Conservation (phyloP, 2,797 vertebrate species). For the Myioborus melanocephalus region DNA sequence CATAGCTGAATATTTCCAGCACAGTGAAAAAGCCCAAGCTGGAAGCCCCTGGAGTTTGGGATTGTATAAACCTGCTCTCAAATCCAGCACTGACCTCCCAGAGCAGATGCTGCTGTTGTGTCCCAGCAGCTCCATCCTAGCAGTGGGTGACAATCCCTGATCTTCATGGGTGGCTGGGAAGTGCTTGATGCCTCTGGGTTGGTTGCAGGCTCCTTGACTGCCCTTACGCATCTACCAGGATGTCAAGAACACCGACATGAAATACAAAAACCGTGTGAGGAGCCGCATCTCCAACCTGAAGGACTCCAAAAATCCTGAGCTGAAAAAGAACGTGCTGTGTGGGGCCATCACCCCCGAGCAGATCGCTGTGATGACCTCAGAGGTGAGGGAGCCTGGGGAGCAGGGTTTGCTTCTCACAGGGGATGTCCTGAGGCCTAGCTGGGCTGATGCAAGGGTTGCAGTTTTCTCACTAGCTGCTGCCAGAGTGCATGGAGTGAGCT, state of each 20-base stretch:
- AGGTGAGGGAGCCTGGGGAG: slow-evolving; percentile 76
- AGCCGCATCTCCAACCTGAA: slow-evolving; percentile 95
- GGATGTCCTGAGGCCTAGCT: not conserved
- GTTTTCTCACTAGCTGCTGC: not conserved
- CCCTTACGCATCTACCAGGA: slow-evolving; percentile 88
- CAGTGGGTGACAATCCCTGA: not conserved
- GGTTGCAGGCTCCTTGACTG: slow-evolving; percentile 51
- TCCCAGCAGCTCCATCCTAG: not conserved
- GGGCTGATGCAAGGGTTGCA: not conserved
- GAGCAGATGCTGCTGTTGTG: not conserved
- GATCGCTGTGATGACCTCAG: slow-evolving; percentile 90
- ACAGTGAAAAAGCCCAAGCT: not conserved
- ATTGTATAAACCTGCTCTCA: not conserved
- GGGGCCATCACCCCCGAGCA: slow-evolving; percentile 85
- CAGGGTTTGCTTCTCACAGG: not conserved
- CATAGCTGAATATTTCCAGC: not conserved
- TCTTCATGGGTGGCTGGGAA: not conserved
- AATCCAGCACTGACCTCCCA: not conserved
- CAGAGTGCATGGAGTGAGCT: not conserved
- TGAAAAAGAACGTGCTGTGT: slow-evolving; percentile 88
- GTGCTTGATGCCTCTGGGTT: not conserved
- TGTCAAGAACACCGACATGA: slow-evolving; percentile 89
- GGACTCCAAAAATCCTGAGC: slow-evolving; percentile 93
- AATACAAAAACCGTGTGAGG: slow-evolving; percentile 90
- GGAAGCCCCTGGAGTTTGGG: not conserved